Evolutionary conservation across 2,113 vertebrate genomes (phyloP), one percentile per base, ranked within the genome.

Genomic region (Datnioides undecimradiatus): DNA sequence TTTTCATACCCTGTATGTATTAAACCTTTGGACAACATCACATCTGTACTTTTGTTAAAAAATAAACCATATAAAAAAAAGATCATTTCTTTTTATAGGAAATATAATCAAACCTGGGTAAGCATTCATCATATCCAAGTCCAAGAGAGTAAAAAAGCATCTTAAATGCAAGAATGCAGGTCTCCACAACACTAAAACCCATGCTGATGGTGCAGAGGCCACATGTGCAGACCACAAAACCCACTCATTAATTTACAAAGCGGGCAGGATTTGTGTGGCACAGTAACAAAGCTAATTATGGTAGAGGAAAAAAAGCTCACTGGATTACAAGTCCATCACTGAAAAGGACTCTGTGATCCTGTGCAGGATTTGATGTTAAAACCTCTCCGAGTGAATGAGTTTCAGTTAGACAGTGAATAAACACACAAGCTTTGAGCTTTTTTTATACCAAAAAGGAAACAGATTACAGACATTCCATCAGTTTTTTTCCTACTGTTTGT

Each of bases 171-270:
- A 49, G 23, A n/a, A 8, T n/a, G 43, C 27, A 62, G 2, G 43
- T 25, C 34, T 58, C 41, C 4, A 29, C 14, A 41, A 51, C 31
- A 52, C 45, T 40, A 5, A 48, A 43, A 49, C 11, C 36, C 11
- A 14, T 34, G 10, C 25, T 68, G 5, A 12, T 13, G 36, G 6
- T 25, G 21, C 36, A 7, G 5, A 3, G 0, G 17, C 9, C 48
- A 66, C 31, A 59, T 66, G 34, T 31, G 23, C 51, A 51, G 19
- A 54, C 21, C 27, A 27, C 16, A 60, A 65, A 33, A 36, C 68
- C 36, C 46, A 29, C 33, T 76, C 66, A 67, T 66, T 57, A 13
- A 58, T 76, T 75, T 51, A 57, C 55, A 76, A 62, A 57, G 71
- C 52, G 55, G 51, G 40, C 4, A 36, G 57, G 57, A 73, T 46